Base-by-base conservation (phyloP, 2,113 vertebrate genomes). In the Vulpes vulpes region DNA sequence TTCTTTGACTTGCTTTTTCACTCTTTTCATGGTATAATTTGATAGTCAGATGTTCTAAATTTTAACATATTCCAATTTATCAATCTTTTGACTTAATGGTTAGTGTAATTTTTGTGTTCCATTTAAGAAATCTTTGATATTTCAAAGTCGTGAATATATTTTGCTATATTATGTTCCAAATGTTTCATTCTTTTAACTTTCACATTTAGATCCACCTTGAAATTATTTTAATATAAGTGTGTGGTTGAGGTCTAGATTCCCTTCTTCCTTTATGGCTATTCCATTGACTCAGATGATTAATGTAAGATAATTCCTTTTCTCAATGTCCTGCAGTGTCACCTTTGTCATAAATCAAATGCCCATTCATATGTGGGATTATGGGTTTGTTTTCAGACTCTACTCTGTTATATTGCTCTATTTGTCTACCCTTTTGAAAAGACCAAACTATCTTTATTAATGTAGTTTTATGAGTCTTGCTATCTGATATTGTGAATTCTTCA, bases 181-280 rank as follows among this genome's bases (percentile, higher is more conserved):
- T 93, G 2, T 32, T 78, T 59, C 78, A 69, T 78, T 82, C 11
- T 88, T 94, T 96, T 92, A 32, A n/a, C 22, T 79, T 91, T 87
- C 32, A 57, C 79, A 79, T 71, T 91, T 91, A 94, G 25, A 69
- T 84, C 49, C 25, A 89, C 20, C 32, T 78, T 73, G 62, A 92
- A 89, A 71, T 84, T 27, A 74, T 83, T 85, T 92, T 94, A 81
- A 73, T 71, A 27, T 64, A 92, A 59, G 25, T 89, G 35, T 73
- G 30, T 91, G 25, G 19, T 64, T 64, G 81, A 53, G 59, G 53
- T 62, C 65, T 69, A 76, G 51, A 55, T 91, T 87, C n/a, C 91
- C 83, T 94, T 94, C 15, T 57, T 83, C 53, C 55, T 88, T 43
- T 88, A 89, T 89, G 53, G 67, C 51, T 83, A 60, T 73, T 74